A percentile compares a stretch with the other conserved stretches of the same genome.
These are phyloP conservation scores for Acanthurus leucopareius DNA, from an alignment of 2,797 vertebrate genomes.

Conservation along the genomic window DNA sequence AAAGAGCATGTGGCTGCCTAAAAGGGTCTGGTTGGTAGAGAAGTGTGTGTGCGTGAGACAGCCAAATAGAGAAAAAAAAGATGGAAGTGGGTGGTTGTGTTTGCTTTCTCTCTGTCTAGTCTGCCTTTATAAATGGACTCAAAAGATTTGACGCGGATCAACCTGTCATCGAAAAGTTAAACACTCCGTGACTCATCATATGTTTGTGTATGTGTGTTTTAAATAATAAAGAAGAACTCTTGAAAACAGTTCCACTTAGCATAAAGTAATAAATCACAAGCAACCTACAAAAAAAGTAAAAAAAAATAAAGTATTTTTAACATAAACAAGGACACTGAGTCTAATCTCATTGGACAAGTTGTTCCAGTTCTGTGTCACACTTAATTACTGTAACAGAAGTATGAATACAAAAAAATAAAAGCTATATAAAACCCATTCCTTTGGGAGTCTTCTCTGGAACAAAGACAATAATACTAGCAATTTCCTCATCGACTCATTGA, in stretches of 20 bases:
- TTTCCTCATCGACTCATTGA: slow-evolving; percentile 59
- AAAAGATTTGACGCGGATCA: slow-evolving; percentile 54
- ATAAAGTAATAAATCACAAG: slow-evolving; percentile 43
- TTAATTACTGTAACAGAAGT: slow-evolving; percentile 63
- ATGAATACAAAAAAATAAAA: slow-evolving; percentile 50
- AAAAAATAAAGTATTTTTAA: slow-evolving; percentile 47
- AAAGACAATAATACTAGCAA: slow-evolving; percentile 62
- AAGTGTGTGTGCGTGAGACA: neutral
- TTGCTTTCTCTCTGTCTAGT: slow-evolving; percentile 39
- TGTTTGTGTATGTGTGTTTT: neutral
- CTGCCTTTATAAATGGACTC: slow-evolving; percentile 48
- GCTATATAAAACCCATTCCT: slow-evolving; percentile 71
- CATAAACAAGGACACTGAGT: slow-evolving; percentile 69
- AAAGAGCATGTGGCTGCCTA: slow-evolving; percentile 42
- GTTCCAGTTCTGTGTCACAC: slow-evolving; percentile 70
- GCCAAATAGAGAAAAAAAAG: neutral
- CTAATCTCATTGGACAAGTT: slow-evolving; percentile 68
- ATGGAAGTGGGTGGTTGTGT: slow-evolving; percentile 38
- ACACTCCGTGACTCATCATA: slow-evolving; percentile 22
- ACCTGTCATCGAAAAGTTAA: slow-evolving; percentile 33
- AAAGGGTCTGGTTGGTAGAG: slow-evolving; percentile 43
- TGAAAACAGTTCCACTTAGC: slow-evolving; percentile 2
- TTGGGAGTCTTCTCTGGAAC: slow-evolving; percentile 53
- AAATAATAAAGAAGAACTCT: slow-evolving; percentile 23
- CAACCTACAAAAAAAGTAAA: neutral